Conservation (phyloP, 2,888 invertebrate genomes). For the Oscheius sp. region DNA sequence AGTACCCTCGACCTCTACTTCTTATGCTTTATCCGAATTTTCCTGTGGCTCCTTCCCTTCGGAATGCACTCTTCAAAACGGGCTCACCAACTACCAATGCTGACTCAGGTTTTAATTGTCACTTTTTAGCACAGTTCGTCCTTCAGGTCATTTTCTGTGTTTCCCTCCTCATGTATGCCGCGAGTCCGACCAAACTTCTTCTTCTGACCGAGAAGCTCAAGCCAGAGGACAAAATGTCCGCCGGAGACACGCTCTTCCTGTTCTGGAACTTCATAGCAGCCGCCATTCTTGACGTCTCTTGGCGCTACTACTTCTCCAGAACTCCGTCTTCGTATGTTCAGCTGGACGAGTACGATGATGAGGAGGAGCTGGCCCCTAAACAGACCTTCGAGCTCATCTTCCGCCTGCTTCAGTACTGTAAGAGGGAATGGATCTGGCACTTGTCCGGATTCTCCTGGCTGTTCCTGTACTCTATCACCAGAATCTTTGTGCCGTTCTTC, state of each 20-base stretch:
- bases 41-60: slow-evolving; percentile 54
- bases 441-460: slow-evolving; percentile 72
- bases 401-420: slow-evolving; percentile 70
- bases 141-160: slow-evolving; percentile 54
- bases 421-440: slow-evolving; percentile 72
- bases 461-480: slow-evolving; percentile 72
- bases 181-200: slow-evolving; percentile 61
- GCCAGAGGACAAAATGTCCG: slow-evolving; percentile 37
- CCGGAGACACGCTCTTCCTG: slow-evolving; percentile 63
- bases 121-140: not conserved
- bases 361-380: slow-evolving; percentile 48
- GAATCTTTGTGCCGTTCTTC: slow-evolving; percentile 75
- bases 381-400: slow-evolving; percentile 67
- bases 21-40: slow-evolving; percentile 57
- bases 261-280: slow-evolving; percentile 65
- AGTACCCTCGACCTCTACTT: slow-evolving; percentile 68
- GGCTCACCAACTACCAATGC: slow-evolving; percentile 40
- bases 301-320: slow-evolving; percentile 55
- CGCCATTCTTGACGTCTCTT: slow-evolving; percentile 55
- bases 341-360: slow-evolving; percentile 50
- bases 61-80: slow-evolving; percentile 45
- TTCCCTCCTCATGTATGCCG: slow-evolving; percentile 54
- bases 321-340: slow-evolving; percentile 55
- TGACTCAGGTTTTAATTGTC: slow-evolving; percentile 43
- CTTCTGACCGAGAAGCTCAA: slow-evolving; percentile 58